Evolutionary conservation across 1,140 invertebrate genomes (phyloP).

Genomic region (Oppia nitens): DNA sequence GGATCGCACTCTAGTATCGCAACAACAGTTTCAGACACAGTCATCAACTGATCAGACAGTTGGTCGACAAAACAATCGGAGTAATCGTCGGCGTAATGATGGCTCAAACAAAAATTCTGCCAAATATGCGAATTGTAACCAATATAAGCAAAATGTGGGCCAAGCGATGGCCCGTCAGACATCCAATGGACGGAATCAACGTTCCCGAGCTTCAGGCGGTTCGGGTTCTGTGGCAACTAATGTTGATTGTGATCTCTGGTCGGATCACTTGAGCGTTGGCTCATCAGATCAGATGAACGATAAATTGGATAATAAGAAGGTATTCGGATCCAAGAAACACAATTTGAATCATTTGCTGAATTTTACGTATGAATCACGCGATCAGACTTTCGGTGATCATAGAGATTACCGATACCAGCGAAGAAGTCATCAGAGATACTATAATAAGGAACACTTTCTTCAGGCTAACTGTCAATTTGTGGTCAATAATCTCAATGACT

Average conservation of each 20-base stretch:
- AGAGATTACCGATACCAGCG: conserved; percentile 25
- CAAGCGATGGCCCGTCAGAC: background rate
- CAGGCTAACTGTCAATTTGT: conserved; percentile 93
- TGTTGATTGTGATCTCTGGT: background rate
- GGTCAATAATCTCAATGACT: conserved; percentile 58
- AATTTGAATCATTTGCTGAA: conserved; percentile 82
- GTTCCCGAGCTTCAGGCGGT: background rate
- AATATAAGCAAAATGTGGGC: background rate
- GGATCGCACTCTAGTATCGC: too few species aligned
- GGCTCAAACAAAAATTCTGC: background rate
- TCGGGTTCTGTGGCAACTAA: background rate
- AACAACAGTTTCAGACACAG: background rate
- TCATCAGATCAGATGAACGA: background rate
- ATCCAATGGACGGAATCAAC: background rate
- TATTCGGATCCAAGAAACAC: conserved; percentile 62
- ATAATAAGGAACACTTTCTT: conserved; percentile 81
- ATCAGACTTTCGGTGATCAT: conserved; percentile 30
- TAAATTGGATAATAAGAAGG: background rate
- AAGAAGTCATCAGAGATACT: conserved; percentile 38
- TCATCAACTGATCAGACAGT: background rate
- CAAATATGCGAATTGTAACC: background rate
- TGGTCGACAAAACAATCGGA: background rate
- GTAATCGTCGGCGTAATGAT: background rate
- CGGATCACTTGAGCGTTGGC: background rate
- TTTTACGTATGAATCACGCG: conserved; percentile 50